These are phyloP conservation scores for Drosophila vallismaia DNA, from an alignment of 2,888 invertebrate species.

Conservation along the genomic window DNA sequence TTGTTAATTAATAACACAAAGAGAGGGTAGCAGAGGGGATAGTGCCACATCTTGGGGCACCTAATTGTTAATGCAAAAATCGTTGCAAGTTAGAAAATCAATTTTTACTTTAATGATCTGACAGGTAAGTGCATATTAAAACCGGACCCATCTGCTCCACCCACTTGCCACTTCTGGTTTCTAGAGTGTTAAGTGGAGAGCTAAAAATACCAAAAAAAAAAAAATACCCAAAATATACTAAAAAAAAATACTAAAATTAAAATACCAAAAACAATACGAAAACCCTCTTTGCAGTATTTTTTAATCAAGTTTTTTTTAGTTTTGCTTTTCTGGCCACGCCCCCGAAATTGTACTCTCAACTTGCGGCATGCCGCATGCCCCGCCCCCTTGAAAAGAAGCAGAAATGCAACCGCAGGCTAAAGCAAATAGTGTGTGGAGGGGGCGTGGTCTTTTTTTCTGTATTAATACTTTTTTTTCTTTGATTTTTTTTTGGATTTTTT, in stretches of 20 bases:
- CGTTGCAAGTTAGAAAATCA: constrained; percentile 78
- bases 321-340: constrained; percentile 44
- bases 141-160: constrained; percentile 1
- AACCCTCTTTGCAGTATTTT: too few species aligned
- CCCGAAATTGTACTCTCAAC: constrained; percentile 20
- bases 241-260: too few species aligned
- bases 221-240: too few species aligned
- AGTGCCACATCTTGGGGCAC: constrained; percentile 8
- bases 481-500: constrained; percentile 3
- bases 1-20: constrained; percentile 74
- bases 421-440: constrained; percentile 61
- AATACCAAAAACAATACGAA: too few species aligned
- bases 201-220: constrained; percentile 10
- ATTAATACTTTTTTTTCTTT: neutral
- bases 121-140: constrained; percentile 70
- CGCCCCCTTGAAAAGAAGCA: neutral
- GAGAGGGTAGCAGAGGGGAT: neutral
- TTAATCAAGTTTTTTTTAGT: too few species aligned
- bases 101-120: constrained; percentile 79
- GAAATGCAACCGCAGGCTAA: constrained; percentile 54
- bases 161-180: neutral
- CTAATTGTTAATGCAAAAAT: constrained; percentile 79
- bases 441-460: constrained; percentile 57
- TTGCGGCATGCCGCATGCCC: constrained; percentile 2
- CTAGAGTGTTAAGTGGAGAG: constrained; percentile 28